Base-by-base conservation (phyloP, 2,113 vertebrate genomes). In the Maylandia zebra region DNA sequence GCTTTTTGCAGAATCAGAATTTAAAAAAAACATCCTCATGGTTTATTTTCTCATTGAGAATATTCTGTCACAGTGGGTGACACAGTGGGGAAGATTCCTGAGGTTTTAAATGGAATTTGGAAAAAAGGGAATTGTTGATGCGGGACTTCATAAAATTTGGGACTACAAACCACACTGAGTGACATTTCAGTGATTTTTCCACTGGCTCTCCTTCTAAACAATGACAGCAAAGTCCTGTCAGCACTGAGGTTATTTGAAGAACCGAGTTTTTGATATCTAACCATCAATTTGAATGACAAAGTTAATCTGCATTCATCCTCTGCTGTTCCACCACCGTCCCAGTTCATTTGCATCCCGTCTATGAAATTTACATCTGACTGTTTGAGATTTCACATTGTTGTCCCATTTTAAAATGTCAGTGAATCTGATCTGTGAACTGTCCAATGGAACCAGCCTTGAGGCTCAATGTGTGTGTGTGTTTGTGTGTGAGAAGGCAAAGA, bases 91-190 rank as follows among this genome's bases (percentile, higher is more conserved):
- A 91, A 76, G 85, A 92, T 93, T 92, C 89, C 89, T 93, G 92
- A 87, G 93, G 93, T 79, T 92, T 93, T 61, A 76, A 57, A 71
- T 24, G 84, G 87, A 89, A 92, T 89, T 92, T 87, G 85, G 61
- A 84, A 83, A 88, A 85, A 55, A 52, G 48, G 41, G 43, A 90
- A 69, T 88, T 94, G 91, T 92, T 92, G 90, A 93, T 86, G 86
- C 12, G 82, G 86, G 85, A 83, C 86, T 93, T 92, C 86, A 93
- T 89, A 90, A 88, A 66, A 78, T 82, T 81, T 83, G 43, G 43
- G 74, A 86, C 76, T 30, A 61, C 56, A 94, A 87, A 94, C 91
- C 92, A 88, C 86, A 90, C 61, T 81, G 50, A 52, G 76, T 83
- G 82, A 74, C 84, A 86, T 83, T 59, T 86, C 45, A 41, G 34